Conservation (phyloP, 2,888 invertebrate species). For the Bembecia ichneumoniformis region DNA sequence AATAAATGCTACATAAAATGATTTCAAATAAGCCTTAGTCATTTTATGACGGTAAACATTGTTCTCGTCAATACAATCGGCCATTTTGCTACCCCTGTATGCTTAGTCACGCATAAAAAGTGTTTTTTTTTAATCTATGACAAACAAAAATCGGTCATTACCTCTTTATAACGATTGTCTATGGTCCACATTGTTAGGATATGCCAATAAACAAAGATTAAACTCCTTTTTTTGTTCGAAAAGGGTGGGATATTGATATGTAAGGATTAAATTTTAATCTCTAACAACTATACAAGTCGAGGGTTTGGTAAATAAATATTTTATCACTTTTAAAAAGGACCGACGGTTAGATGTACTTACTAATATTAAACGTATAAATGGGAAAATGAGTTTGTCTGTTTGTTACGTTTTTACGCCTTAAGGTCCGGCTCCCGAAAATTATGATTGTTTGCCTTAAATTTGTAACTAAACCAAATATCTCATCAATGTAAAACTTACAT, state of each 20-base stretch:
- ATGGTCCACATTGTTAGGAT: background rate
- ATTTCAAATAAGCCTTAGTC: background rate
- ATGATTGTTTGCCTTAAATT: too few species aligned
- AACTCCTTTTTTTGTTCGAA: background rate
- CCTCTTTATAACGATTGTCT: background rate
- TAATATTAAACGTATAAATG: background rate
- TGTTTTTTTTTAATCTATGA: background rate
- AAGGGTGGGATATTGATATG: background rate
- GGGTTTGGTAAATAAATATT: background rate
- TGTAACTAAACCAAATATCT: too few species aligned
- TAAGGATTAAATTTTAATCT: background rate
- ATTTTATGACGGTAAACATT: background rate
- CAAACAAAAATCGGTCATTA: background rate
- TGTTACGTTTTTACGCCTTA: too few species aligned
- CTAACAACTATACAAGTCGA: background rate
- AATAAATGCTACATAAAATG: background rate
- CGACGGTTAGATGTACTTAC: background rate
- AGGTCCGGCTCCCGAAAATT: too few species aligned
- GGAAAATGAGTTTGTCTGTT: background rate
- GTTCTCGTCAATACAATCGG: background rate
- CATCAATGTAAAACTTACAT: too few species aligned
- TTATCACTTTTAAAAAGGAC: too few species aligned
- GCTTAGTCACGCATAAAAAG: background rate
- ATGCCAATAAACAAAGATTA: background rate
- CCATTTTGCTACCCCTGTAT: background rate